These are phyloP conservation scores for Florisuga fusca DNA, from an alignment of 2,797 vertebrate genomes.

Conservation along the genomic window DNA sequence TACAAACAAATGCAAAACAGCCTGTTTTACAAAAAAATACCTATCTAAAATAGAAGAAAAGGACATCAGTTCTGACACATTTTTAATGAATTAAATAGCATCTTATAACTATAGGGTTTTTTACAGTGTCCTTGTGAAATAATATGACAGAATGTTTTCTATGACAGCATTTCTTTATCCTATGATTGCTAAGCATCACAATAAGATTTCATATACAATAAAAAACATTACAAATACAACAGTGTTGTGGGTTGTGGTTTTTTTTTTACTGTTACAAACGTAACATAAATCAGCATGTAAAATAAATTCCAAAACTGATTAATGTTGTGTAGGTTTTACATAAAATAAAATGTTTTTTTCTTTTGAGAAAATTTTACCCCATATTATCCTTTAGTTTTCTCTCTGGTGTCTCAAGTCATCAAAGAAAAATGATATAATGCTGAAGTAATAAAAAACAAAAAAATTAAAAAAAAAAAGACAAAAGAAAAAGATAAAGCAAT, in stretches of 20 bases:
- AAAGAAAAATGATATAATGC: neutral
- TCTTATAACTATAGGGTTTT: neutral
- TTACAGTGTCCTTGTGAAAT: neutral
- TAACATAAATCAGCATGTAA: neutral
- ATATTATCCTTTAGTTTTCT: neutral
- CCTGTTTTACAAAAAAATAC: neutral
- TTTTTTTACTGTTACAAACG: neutral
- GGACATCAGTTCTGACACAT: neutral
- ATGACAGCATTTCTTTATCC: neutral
- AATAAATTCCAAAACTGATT: neutral
- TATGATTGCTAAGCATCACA: neutral
- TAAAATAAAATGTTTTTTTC: neutral
- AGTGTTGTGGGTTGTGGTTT: no score
- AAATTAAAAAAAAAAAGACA: neutral
- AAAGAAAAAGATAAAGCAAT: neutral
- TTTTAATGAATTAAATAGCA: neutral
- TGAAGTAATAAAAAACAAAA: neutral
- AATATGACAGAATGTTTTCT: neutral
- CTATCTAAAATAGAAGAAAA: neutral
- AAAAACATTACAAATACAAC: neutral
- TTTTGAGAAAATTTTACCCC: neutral
- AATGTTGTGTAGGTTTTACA: neutral
- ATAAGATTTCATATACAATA: neutral
- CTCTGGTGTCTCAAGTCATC: neutral
- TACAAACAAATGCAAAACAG: neutral